A percentile compares a stretch with the other conserved stretches of the same genome.
Conservation (phyloP, 2,113 vertebrate genomes). For the Brachypodius melanocephalos region DNA sequence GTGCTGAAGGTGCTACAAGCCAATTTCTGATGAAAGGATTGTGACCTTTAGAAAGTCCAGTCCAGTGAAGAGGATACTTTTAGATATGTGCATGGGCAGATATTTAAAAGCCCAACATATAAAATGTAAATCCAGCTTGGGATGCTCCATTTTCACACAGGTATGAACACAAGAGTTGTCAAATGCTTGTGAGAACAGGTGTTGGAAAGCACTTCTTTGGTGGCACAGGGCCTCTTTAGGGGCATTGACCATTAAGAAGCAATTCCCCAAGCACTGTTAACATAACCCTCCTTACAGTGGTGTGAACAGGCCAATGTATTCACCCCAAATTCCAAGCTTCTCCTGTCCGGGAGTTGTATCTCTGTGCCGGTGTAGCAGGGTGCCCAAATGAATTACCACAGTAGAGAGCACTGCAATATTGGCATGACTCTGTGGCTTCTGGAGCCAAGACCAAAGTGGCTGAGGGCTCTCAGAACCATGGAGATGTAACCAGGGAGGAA, state of each 20-base stretch:
- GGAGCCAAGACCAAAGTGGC: background rate
- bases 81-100: no score
- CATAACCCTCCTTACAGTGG: background rate
- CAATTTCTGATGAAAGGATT: background rate
- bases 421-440: background rate
- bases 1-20: background rate
- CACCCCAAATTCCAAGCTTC: background rate
- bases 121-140: background rate
- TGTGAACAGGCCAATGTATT: background rate
- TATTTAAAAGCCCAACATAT: background rate
- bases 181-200: background rate
- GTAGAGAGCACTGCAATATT: background rate
- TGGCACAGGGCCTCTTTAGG: background rate
- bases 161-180: background rate
- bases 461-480: background rate
- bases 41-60: background rate
- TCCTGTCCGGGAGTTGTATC: background rate
- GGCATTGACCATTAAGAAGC: background rate
- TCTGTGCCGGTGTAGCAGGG: background rate
- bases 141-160: background rate
- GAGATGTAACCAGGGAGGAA: background rate
- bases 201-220: background rate
- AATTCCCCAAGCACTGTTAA: background rate
- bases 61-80: background rate
- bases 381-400: background rate